Evolutionary conservation across 2,113 vertebrate species (phyloP).

Genomic region (Psammodynastes pulverulentus): DNA sequence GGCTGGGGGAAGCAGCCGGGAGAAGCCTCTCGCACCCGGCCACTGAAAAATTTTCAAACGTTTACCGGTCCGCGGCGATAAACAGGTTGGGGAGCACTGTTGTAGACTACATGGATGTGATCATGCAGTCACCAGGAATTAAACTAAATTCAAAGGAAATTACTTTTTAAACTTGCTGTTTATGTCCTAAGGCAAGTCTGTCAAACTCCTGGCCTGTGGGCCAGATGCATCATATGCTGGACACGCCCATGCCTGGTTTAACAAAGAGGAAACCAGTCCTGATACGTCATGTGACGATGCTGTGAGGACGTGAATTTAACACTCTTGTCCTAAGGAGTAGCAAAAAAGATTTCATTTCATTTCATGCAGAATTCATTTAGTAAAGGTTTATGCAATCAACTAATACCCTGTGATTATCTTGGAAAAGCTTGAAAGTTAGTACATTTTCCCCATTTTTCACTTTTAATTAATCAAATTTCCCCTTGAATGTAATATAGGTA

Average conservation of each 20-base stretch:
- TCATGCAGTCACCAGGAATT: background rate
- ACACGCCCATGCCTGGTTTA: too few species aligned
- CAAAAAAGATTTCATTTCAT: background rate
- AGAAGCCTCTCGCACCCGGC: too few species aligned
- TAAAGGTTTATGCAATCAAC: background rate
- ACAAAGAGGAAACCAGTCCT: too few species aligned
- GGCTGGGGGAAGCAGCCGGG: too few species aligned
- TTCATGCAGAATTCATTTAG: background rate
- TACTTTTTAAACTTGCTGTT: background rate
- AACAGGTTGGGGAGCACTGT: too few species aligned
- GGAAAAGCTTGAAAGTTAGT: background rate
- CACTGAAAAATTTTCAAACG: too few species aligned
- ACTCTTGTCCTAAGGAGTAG: background rate
- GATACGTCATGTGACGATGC: too few species aligned
- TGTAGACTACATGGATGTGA: background rate
- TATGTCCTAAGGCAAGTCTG: background rate
- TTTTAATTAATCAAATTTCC: constrained; percentile 1
- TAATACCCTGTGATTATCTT: background rate
- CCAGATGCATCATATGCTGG: too few species aligned
- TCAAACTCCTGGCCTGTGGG: too few species aligned
- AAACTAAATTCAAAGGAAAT: background rate
- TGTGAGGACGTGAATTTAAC: too few species aligned
- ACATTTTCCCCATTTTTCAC: background rate
- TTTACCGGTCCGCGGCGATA: too few species aligned
- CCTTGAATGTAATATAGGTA: constrained; percentile 72